Evolutionary conservation across 1,140 invertebrate species (phyloP), one percentile per base, ranked within the genome.

Genomic region (Pogonognathellus flavescens): DNA sequence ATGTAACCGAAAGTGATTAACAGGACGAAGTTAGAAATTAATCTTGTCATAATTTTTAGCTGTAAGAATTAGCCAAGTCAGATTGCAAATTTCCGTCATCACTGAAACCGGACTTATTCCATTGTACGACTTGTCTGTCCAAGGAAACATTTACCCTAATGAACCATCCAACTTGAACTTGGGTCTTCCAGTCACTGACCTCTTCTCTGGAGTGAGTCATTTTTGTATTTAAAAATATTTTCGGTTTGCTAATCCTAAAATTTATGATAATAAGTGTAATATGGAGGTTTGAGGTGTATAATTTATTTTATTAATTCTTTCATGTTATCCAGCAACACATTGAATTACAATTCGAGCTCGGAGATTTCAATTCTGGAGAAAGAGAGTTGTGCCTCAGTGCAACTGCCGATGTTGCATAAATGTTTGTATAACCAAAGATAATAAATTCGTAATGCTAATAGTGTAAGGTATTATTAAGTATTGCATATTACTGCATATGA

Each of bases 161-260:
- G 52, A 82, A 82, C 80, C 52, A 41, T 53, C 20, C 20, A 82
- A 18, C 53, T 25, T 82, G 13, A 16, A 8, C 9, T 22, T 57
- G 0, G 4, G 50, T 9, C 52, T 82, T 55, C 52, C 80, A 25
- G 80, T 82, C 18, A 82, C 80, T 11, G 55, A 82, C 80, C 50
- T 18, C 22, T 82, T 82, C 31, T 16, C n/a, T 18, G 80, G 80
- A 25, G 80, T 82, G 20, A 53, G 76, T 81, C 3, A 18, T 70
- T 41, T 31, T 6, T 13, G 31, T 11, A 13, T 70, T 14, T 70
- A 31, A 1, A 16, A 25, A 3, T 31, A 49, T 41, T 31, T 70
- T 70, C n/a, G n/a, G n/a, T n/a, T n/a, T n/a, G n/a, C 10, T 14
- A 13, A 1, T 57, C 11, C n/a, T 2, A 57, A 18, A 20, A 7